Percentiles rank a stretch among this genome's conserved stretches.
Conservation (phyloP, 2,888 invertebrate genomes). For the Molanna angustata region DNA sequence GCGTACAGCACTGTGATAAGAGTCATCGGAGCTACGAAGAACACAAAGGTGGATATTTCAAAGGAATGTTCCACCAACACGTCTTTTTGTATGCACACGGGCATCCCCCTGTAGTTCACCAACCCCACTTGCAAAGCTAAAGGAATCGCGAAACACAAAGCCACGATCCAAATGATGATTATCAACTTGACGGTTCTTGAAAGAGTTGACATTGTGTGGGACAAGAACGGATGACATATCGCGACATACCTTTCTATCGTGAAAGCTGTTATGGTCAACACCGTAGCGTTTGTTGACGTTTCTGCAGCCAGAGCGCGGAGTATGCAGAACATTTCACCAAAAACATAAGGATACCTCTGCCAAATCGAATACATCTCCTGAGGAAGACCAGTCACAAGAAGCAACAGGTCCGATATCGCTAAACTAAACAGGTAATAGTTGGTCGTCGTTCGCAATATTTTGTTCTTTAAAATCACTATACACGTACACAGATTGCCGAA, state of each 20-base stretch:
- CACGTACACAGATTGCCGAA: constrained; percentile 83
- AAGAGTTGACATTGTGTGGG: constrained; percentile 84
- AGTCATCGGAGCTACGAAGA: constrained; percentile 75
- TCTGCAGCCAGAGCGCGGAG: constrained; percentile 76
- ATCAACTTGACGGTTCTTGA: constrained; percentile 84
- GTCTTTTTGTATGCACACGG: constrained; percentile 51
- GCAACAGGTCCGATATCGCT: constrained; percentile 77
- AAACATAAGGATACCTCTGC: constrained; percentile 73
- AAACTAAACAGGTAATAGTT: constrained; percentile 83
- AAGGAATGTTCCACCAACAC: constrained; percentile 62
- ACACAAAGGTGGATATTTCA: constrained; percentile 67
- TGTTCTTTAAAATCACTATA: constrained; percentile 77
- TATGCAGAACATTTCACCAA: constrained; percentile 78
- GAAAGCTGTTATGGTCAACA: constrained; percentile 80
- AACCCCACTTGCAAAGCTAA: constrained; percentile 59
- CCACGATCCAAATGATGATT: constrained; percentile 74
- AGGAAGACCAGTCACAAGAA: constrained; percentile 76
- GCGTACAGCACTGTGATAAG: constrained; percentile 70
- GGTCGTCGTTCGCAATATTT: constrained; percentile 79
- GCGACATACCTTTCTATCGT: constrained; percentile 72
- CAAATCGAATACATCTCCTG: constrained; percentile 78
- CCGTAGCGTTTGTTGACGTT: constrained; percentile 75
- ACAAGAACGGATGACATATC: constrained; percentile 61
- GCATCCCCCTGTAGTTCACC: constrained; percentile 42
- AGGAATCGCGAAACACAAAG: constrained; percentile 70